Evolutionary conservation across 2,113 vertebrate genomes (phyloP).

Genomic region (Apaloderma vittatum): DNA sequence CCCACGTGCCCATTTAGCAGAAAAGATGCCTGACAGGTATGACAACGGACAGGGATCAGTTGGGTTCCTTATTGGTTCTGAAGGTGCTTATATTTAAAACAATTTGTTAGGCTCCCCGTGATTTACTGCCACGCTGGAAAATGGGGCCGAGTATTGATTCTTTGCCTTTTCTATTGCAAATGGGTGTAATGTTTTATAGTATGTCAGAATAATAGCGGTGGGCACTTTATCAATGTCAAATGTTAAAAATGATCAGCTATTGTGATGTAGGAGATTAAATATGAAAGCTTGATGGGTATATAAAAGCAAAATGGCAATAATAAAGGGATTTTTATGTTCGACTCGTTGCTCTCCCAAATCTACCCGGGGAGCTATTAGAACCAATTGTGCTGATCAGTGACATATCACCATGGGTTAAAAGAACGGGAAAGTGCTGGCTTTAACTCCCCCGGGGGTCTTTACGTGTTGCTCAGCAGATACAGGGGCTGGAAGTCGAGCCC

Average conservation of each 20-base stretch:
- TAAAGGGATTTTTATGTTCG: constrained; percentile 84
- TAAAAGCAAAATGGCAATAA: constrained; percentile 86
- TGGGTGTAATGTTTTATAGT: constrained; percentile 88
- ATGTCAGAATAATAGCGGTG: constrained; percentile 87
- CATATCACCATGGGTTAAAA: constrained; percentile 65
- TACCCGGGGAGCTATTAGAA: constrained; percentile 77
- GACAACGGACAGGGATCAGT: constrained; percentile 64
- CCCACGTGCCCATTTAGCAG: neutral
- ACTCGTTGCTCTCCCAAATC: constrained; percentile 78
- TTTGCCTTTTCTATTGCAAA: constrained; percentile 86
- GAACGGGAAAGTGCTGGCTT: neutral
- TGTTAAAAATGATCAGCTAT: constrained; percentile 88
- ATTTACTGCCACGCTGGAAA: constrained; percentile 82
- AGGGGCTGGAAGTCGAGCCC: neutral
- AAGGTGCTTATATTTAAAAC: constrained; percentile 85
- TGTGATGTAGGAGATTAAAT: constrained; percentile 88
- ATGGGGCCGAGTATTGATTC: constrained; percentile 87
- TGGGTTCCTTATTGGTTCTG: constrained; percentile 77
- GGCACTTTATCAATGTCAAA: constrained; percentile 89
- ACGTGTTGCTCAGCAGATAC: rapidly evolving
- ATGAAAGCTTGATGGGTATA: constrained; percentile 87
- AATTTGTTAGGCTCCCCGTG: constrained; percentile 84
- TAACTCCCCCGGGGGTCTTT: neutral
- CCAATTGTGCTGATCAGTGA: constrained; percentile 65
- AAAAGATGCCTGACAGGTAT: constrained; percentile 42